phyloP scores from a whole-genome alignment of 2,113 vertebrate genomes.

The Acanthochromis polyacanthus region DNA sequence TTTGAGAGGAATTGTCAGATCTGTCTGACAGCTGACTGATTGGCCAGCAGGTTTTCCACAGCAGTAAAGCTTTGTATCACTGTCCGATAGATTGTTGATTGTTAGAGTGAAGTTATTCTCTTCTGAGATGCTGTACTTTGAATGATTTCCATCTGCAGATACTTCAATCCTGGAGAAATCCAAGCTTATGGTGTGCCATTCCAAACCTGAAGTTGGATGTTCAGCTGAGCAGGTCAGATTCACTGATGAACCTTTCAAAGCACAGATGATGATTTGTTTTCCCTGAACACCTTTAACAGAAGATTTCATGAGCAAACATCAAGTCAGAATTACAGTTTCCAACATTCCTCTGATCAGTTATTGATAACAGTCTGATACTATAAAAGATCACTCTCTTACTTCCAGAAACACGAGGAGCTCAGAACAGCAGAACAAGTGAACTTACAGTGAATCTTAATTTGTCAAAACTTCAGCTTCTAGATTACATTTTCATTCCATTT shows the following conservation, averaged over 20 bases:
- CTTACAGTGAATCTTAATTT: too few species aligned
- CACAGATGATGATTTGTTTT: neutral
- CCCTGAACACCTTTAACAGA: slow-evolving; percentile 1
- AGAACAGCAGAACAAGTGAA: too few species aligned
- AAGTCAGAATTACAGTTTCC: neutral
- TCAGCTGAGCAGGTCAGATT: slow-evolving; percentile 13
- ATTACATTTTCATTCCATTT: neutral
- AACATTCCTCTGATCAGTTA: neutral
- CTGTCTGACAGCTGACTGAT: accelerated
- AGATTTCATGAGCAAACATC: neutral
- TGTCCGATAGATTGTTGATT: neutral
- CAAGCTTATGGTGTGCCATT: neutral
- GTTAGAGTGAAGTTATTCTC: neutral
- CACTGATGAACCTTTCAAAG: slow-evolving; percentile 25
- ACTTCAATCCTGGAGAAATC: neutral
- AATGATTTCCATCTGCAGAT: neutral
- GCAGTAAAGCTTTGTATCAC: neutral
- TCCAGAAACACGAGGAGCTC: neutral
- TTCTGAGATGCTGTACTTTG: neutral
- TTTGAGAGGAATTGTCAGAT: too few species aligned
- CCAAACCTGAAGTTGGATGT: neutral
- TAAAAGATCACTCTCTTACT: neutral
- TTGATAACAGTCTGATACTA: too few species aligned
- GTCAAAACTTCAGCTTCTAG: too few species aligned
- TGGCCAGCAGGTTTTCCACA: neutral